phyloP scores from a whole-genome alignment of 2,113 vertebrate genomes.

The Loxodonta africana region DNA sequence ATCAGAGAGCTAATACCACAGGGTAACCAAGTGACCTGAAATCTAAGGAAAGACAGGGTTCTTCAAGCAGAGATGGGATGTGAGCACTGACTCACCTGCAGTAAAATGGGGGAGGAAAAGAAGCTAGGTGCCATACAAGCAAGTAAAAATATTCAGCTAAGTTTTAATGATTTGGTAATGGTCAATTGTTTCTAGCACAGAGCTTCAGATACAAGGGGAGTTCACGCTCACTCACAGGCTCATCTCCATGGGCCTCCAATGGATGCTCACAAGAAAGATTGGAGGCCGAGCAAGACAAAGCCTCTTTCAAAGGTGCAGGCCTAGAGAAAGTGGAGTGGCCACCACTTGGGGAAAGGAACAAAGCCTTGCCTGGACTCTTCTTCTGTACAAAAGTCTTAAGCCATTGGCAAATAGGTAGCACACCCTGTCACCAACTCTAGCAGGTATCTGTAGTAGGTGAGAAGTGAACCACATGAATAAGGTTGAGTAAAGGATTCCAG shows the following conservation, averaged over 20 bases:
- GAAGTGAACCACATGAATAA: not conserved
- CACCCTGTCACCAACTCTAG: not conserved
- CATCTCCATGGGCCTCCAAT: not conserved
- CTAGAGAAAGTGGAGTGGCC: not conserved
- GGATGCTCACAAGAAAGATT: not conserved
- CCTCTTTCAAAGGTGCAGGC: not conserved
- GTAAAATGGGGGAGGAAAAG: not conserved
- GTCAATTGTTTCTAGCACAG: not conserved
- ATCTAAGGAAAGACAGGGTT: no score
- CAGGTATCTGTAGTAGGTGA: not conserved
- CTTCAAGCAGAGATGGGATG: not conserved
- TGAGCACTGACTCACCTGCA: not conserved
- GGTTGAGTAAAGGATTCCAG: not conserved
- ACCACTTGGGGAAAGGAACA: not conserved
- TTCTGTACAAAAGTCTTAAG: constrained; percentile 5
- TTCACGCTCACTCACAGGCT: not conserved
- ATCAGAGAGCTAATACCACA: no score
- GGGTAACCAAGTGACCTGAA: no score
- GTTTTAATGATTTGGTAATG: not conserved
- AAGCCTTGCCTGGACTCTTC: not conserved
- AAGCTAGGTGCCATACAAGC: not conserved
- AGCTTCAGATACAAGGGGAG: not conserved
- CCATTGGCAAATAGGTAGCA: not conserved
- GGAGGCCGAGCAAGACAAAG: not conserved
- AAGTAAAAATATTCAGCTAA: not conserved